Evolutionary conservation across 64 coral and sea anemone species (phyloP), one percentile per base, ranked within the genome.

Genomic region (Pachyseris speciosa): DNA sequence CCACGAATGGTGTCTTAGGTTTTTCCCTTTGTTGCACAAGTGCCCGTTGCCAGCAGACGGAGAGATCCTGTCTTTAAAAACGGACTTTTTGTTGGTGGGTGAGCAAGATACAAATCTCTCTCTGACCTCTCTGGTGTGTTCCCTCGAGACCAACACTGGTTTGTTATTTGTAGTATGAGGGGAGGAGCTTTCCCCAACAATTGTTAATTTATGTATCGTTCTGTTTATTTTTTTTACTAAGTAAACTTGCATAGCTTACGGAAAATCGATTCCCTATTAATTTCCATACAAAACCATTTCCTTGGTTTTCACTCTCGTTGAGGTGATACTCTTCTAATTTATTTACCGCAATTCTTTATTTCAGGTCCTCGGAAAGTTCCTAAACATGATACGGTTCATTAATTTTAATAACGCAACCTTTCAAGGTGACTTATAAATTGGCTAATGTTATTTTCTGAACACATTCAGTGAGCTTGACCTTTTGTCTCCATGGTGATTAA

Each of bases 131-230:
- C n/a, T 61, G 22, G 6, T 3, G 15, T 59, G 33, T 17, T 81
- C 77, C 77, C 77, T 81, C 10, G 77, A 81, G 77, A 58, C 77
- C 33, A 61, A 41, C 7, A 15, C 32, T 64, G 53, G 33, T 81
- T 41, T 81, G 52, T 61, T 61, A 81, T 63, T 61, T 38, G 34
- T 0, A 81, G 77, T 24, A 39, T 3, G 12, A 60, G 77, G 77
- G 77, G 77, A 61, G 77, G 77, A 81, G 77, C 77, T 58, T 37
- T 55, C 27, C 63, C n/a, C 33, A 40, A 64, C 77, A 81, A 59
- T 81, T n/a, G 36, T 40, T 81, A 81, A 81, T 81, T 81, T 81
- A 81, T 81, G 53, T 58, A 63, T 11, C 48, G 31, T 61, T 16
- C 52, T 39, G 51, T 60, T 81, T 81, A 61, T 40, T 27, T 81